phyloP scores from a whole-genome alignment of 2,113 vertebrate species.

The Genyomyrus donnyi region DNA sequence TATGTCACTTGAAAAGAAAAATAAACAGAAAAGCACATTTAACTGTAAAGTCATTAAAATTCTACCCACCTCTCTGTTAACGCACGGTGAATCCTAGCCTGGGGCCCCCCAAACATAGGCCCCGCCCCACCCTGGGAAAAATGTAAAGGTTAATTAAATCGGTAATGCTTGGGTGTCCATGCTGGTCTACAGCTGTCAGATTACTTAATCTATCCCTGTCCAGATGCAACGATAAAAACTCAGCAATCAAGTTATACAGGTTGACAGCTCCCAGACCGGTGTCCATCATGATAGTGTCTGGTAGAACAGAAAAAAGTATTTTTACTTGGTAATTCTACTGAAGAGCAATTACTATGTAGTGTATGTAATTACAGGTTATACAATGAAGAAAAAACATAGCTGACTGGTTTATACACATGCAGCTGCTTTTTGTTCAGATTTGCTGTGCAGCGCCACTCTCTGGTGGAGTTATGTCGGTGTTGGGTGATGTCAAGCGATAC shows the following conservation, averaged over 20 bases:
- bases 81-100: not conserved
- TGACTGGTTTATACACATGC: not conserved
- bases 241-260: not conserved
- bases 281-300: not conserved
- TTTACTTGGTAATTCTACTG: not conserved
- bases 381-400: not conserved
- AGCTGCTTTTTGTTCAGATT: not conserved
- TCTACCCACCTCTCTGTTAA: not conserved
- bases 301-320: not conserved
- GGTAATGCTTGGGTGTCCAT: not conserved
- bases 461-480: not conserved
- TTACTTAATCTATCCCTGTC: not conserved
- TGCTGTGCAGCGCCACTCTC: not conserved
- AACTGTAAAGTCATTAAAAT: not conserved
- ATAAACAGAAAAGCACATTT: not conserved
- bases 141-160: not conserved
- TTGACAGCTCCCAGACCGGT: not conserved
- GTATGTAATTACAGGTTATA: not conserved
- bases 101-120: not conserved
- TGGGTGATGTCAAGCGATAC: not conserved
- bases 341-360: not conserved
- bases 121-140: not conserved
- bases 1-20: not conserved
- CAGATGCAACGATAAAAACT: not conserved
- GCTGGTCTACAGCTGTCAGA: not conserved